A percentile compares a stretch with the other conserved stretches of the same genome.
Conservation (phyloP, 2,888 invertebrate genomes). For the Epirrita christyi region DNA sequence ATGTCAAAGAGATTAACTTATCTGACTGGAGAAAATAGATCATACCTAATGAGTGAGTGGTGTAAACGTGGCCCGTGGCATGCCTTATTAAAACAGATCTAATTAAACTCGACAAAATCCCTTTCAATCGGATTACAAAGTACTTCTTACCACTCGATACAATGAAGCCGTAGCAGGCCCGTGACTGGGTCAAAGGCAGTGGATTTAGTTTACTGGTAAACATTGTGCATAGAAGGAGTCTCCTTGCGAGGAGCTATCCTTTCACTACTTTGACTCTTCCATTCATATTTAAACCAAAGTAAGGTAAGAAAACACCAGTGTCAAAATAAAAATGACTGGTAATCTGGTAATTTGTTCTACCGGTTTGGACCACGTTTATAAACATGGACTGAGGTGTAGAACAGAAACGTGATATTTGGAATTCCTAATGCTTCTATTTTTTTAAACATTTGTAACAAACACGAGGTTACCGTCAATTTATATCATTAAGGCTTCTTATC, state of each 20-base stretch:
- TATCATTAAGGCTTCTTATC: too few species aligned
- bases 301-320: too few species aligned
- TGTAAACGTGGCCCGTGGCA: constrained; percentile 19
- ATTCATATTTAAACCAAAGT: too few species aligned
- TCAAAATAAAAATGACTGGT: constrained; percentile 17
- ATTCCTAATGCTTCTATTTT: constrained; percentile 11
- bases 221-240: neutral
- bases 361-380: constrained; percentile 20
- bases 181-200: constrained; percentile 61
- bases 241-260: too few species aligned
- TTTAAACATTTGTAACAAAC: neutral
- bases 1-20: constrained; percentile 12
- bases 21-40: neutral
- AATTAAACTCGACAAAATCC: constrained; percentile 41
- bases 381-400: constrained; percentile 4
- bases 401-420: constrained; percentile 20
- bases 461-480: neutral
- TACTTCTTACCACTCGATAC: constrained; percentile 43
- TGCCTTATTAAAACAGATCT: constrained; percentile 38
- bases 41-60: constrained; percentile 3
- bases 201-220: constrained; percentile 45
- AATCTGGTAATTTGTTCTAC: constrained; percentile 28
- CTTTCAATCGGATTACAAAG: constrained; percentile 61
- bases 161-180: constrained; percentile 53
- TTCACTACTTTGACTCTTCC: too few species aligned